A percentile compares a stretch with the other conserved stretches of the same genome.
Conservation (phyloP, 2,888 invertebrate species). For the Drosophila subquinaria region DNA sequence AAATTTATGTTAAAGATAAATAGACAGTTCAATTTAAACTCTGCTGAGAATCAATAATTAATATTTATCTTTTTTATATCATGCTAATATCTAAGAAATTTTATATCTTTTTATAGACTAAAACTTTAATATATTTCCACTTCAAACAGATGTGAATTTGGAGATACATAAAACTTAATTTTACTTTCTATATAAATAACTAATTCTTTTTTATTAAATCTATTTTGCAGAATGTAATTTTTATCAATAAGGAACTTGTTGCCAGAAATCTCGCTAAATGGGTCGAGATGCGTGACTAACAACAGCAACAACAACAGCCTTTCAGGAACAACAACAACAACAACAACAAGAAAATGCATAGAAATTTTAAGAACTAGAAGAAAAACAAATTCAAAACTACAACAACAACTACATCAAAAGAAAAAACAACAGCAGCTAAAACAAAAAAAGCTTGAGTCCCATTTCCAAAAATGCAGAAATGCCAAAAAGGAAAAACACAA, state of each 20-base stretch:
- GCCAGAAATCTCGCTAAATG: conserved; percentile 93
- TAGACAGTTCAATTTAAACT: too few species aligned
- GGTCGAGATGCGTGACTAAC: conserved; percentile 86
- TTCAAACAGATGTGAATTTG: neutral
- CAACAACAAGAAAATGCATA: too few species aligned
- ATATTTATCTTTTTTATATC: too few species aligned
- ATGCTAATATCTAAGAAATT: too few species aligned
- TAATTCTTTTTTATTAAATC: conserved; percentile 16
- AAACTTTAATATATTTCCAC: too few species aligned
- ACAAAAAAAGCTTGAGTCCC: conserved; percentile 25
- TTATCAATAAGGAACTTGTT: conserved; percentile 94
- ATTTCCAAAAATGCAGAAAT: neutral
- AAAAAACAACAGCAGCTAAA: conserved; percentile 28
- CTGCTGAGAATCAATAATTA: too few species aligned
- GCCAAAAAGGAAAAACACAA: conserved; percentile 11
- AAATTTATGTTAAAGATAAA: too few species aligned
- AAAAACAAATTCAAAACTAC: conserved; percentile 20
- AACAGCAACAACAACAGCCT: conserved; percentile 54
- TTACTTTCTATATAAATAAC: neutral
- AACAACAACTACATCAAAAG: conserved; percentile 8
- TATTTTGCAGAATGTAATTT: conserved; percentile 90
- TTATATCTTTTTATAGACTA: too few species aligned
- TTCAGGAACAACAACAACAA: conserved; percentile 47
- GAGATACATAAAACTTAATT: neutral
- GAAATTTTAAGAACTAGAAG: conserved; percentile 41